A percentile compares a stretch with the other conserved stretches of the same genome.
Conservation (phyloP, 2,888 invertebrate species). For the Mesorhabditis belari region DNA sequence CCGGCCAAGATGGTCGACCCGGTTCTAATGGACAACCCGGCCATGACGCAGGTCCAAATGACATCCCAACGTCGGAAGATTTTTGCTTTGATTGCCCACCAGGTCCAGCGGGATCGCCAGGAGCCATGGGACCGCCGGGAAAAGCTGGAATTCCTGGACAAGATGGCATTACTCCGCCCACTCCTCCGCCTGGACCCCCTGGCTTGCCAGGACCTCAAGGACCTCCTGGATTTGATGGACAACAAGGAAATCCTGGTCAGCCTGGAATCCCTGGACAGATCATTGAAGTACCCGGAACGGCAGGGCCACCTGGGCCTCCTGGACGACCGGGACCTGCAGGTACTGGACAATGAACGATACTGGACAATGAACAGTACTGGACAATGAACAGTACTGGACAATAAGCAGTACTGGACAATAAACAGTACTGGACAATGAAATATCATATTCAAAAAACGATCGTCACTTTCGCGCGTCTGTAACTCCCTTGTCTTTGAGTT, state of each 20-base stretch:
- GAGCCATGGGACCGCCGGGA: conserved; percentile 1
- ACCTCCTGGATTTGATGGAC: neutral
- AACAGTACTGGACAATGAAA: no score
- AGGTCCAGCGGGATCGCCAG: conserved; percentile 31
- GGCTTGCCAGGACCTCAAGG: neutral
- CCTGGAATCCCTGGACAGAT: neutral
- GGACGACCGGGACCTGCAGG: conserved; percentile 4
- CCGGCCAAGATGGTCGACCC: conserved; percentile 14
- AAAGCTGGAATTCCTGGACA: neutral
- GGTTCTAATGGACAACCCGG: conserved; percentile 27
- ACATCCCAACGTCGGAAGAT: conserved; percentile 28
- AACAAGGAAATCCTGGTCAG: neutral
- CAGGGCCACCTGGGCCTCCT: neutral
- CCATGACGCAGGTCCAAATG: conserved; percentile 31
- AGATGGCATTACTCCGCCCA: neutral
- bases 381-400: no score
- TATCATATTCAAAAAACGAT: no score
- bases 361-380: no score
- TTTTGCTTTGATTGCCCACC: conserved; percentile 32
- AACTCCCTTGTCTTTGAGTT: no score
- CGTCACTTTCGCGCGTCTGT: no score
- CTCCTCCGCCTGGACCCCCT: neutral
- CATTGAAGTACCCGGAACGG: neutral
- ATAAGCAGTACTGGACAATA: no score
- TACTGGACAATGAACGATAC: no score